Evolutionary conservation across 2,888 invertebrate genomes (phyloP), one percentile per base, ranked within the genome.

Genomic region (Hyles lineata): DNA sequence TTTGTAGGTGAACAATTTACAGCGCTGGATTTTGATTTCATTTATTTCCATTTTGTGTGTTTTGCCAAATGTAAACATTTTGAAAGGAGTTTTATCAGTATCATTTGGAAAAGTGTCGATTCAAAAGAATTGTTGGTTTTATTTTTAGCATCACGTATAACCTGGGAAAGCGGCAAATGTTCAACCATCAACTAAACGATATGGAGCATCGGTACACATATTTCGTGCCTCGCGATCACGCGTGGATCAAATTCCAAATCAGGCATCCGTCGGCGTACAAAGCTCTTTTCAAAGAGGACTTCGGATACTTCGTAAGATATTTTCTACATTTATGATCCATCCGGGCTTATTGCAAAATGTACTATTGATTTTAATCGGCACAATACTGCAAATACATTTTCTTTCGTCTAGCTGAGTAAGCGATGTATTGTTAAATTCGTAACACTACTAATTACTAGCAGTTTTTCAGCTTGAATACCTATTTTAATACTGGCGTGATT

Each of bases 161-260:
- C 79, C 92, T 98, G 82, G 98, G 98, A 60, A 95, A 96, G 79
- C 96, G 96, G 74, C 96, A 96, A 79, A 95, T 95, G 82, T 98
- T 98, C 91, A 98, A 98, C 89, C 95, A 96, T 21, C 97, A 97
- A 85, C 92, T 98, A 75, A 96, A 96, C 83, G 97, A 97, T 79
- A 96, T 96, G 77, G 96, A 96, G 75, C 97, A 97, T 81, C 96
- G 97, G 73, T 98, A 97, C 92, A 99, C 99, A 0, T 98, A 97
- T 91, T 98, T 99, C 86, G 98, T 98, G 15, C 99, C 99, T 0
- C 96, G 97, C 55, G 97, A 99, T 87, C 96, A 96, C 84, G 99
- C 98, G 72, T 99, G 99, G 99, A 95, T 96, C 70, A 96, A 96
- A 82, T 96, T 97, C 79, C 96, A 96, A 88, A 95, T 96, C 73